Base-by-base conservation (phyloP, 2,888 invertebrate genomes). In the Patella caerulea region DNA sequence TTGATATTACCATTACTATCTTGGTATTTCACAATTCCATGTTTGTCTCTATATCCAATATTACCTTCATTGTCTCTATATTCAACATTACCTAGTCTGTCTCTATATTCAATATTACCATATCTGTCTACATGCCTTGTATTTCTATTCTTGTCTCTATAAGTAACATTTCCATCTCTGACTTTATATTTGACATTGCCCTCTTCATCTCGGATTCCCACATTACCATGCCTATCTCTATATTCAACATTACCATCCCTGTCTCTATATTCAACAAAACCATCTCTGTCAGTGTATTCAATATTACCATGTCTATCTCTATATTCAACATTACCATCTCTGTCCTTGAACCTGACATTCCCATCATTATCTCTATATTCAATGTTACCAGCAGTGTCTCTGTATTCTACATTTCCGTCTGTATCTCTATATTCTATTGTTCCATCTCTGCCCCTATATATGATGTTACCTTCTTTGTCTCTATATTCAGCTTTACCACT, bases 361-460 rank as follows among this genome's bases (percentile, higher is more conserved):
- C 59, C 19, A 24, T 34, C 15, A 56, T 55, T 71, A 19, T 34
- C 65, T 15, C 54, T 45, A 59, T 52, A 59, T 55, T 53, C 45
- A 45, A 45, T 45, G 45, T 45, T 7, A 56, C 74, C 9, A 65
- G 70, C 52, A 76, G 65, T 65, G 79, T 65, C 71, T 76, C 76
- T 19, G 65, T 24, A 34, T 29, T 74, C 24, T 19, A 29, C 54
- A 55, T 7, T 54, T 79, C 75, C 7, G 82, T 83, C 3, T 80
- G 82, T 12, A 65, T 70, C 17, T 83, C 86, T 70, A 83, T 85
- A 81, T 86, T 85, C 19, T 53, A 71, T 56, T 72, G 72, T 19
- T 70, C 59, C 19, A 24, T 34, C 15, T 72, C 55, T 71, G 19
- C 17, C 65, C 15, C 54, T 45, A 59, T 52, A 59, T 55, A 54